These are phyloP conservation scores for Carduelis carduelis DNA, from an alignment of 2,797 vertebrate species.

Conservation along the genomic window DNA sequence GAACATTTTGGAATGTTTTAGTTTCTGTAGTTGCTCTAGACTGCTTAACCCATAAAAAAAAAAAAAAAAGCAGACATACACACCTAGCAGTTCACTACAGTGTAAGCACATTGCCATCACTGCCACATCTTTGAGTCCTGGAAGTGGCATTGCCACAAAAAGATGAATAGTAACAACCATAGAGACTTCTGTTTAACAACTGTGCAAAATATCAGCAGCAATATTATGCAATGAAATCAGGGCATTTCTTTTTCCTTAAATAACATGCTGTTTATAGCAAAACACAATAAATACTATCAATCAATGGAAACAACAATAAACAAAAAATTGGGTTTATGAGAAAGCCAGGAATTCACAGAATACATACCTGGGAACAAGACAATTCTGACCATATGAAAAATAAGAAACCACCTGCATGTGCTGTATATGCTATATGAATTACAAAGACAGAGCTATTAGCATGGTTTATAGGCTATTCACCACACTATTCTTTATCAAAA, in stretches of 20 bases:
- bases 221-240: not conserved
- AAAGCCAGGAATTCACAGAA: not conserved
- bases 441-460: not conserved
- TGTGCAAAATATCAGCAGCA: not conserved
- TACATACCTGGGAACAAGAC: not conserved
- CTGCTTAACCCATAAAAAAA: not conserved
- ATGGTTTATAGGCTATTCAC: not conserved
- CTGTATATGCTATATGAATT: not conserved
- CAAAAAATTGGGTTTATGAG: not conserved
- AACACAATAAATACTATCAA: not conserved
- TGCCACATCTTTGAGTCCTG: not conserved
- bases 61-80: not conserved
- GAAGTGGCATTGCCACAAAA: not conserved
- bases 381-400: not conserved
- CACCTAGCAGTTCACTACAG: not conserved
- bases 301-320: not conserved
- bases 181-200: not conserved
- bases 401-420: not conserved
- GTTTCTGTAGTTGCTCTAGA: not conserved
- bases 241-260: not conserved
- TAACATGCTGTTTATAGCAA: not conserved
- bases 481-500: slow-evolving; percentile 23
- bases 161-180: not conserved
- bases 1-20: not conserved
- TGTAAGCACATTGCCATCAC: not conserved